Conservation (phyloP, 2,888 invertebrate genomes). For the Creontiades dilutus region DNA sequence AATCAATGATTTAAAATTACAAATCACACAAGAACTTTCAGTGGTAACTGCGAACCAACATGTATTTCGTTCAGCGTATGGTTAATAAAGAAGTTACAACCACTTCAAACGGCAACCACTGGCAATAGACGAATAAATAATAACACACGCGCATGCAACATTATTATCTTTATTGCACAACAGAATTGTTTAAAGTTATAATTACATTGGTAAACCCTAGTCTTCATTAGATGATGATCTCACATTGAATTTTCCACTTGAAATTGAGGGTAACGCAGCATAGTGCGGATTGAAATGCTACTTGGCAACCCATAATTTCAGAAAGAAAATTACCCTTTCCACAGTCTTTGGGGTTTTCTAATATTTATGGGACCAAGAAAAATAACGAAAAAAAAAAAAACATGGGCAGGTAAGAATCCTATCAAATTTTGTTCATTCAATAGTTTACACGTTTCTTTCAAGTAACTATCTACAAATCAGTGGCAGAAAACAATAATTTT, state of each 20-base stretch:
- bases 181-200: slow-evolving; percentile 56
- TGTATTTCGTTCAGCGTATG: no score
- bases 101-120: no score
- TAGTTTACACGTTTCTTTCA: no score
- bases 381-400: no score
- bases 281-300: background rate
- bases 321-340: slow-evolving; percentile 23
- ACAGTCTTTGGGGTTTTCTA: slow-evolving; percentile 43
- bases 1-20: no score
- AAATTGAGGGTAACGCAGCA: slow-evolving; percentile 13
- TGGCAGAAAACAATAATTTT: no score
- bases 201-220: slow-evolving; percentile 59
- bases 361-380: background rate
- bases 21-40: no score
- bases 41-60: no score
- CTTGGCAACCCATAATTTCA: background rate
- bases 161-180: slow-evolving; percentile 66
- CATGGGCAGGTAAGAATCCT: no score
- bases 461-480: no score
- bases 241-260: background rate
- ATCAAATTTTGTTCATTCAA: no score
- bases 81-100: no score
- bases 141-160: slow-evolving; percentile 35
- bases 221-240: slow-evolving; percentile 48
- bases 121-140: background rate